Percentiles rank a stretch among this genome's conserved stretches.
Evolutionary conservation across 2,888 invertebrate genomes (phyloP).

Genomic region (Sinhomidia bicolor): DNA sequence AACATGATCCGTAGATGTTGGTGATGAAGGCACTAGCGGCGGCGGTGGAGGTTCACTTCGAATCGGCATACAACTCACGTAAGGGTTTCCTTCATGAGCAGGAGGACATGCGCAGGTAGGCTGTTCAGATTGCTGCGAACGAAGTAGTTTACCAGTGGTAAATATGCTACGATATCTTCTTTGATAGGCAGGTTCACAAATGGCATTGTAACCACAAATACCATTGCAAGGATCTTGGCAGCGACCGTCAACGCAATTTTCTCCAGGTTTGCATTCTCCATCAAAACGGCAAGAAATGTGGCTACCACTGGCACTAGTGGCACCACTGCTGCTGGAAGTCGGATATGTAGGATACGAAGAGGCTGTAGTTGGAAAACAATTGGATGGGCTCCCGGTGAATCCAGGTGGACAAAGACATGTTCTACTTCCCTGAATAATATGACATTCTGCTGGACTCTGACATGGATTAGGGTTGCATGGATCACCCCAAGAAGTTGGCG

Average conservation of each 20-base stretch:
- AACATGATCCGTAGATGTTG: conserved; percentile 18
- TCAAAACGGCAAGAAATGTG: conserved; percentile 36
- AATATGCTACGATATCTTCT: conserved; percentile 62
- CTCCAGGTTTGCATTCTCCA: conserved; percentile 60
- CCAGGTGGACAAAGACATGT: conserved; percentile 65
- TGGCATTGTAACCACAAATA: conserved; percentile 64
- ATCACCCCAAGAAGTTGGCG: conserved; percentile 42
- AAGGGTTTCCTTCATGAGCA: conserved; percentile 67
- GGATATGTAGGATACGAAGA: conserved; percentile 35
- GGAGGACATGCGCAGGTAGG: conserved; percentile 30
- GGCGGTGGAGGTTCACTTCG: conserved; percentile 47
- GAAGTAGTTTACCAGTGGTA: conserved; percentile 37
- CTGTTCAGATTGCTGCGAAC: conserved; percentile 40
- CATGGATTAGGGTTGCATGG: conserved; percentile 68
- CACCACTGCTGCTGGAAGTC: conserved; percentile 10
- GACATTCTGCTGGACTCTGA: conserved; percentile 60
- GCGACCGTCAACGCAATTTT: conserved; percentile 54
- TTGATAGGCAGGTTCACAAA: conserved; percentile 50
- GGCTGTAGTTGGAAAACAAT: conserved; percentile 48
- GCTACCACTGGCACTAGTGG: conserved; percentile 11
- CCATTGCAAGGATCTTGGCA: conserved; percentile 64
- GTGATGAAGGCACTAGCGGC: not conserved
- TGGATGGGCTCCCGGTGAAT: conserved; percentile 49
- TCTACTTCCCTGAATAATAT: conserved; percentile 47
- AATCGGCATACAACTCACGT: conserved; percentile 60